A percentile compares a stretch with the other conserved stretches of the same genome.
Conservation (phyloP, 2,797 vertebrate species). For the Oophaga sylvatica region DNA sequence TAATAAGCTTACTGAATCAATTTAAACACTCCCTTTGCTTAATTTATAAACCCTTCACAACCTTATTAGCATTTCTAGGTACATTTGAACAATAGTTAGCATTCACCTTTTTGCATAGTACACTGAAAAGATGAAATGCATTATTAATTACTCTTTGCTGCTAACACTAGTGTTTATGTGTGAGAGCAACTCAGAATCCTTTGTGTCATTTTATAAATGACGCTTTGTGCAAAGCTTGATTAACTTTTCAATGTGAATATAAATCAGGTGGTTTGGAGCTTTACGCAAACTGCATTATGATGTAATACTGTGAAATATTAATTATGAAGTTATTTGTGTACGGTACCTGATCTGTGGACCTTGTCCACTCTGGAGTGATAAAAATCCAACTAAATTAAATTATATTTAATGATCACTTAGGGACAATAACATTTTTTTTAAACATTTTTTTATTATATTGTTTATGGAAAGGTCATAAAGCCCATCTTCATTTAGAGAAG, state of each 20-base stretch:
- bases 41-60: conserved; percentile 31
- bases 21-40: neutral
- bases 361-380: neutral
- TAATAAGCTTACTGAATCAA: conserved; percentile 25
- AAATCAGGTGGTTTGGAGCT: neutral
- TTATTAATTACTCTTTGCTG: conserved; percentile 22
- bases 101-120: conserved; percentile 36
- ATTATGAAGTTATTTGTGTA: neutral
- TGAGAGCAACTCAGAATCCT: conserved; percentile 1
- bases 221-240: neutral
- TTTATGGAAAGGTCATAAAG: neutral
- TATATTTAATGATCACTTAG: neutral
- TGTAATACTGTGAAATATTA: neutral
- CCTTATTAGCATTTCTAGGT: conserved; percentile 44
- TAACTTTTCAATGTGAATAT: neutral
- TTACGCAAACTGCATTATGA: neutral
- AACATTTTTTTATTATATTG: neutral
- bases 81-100: conserved; percentile 22
- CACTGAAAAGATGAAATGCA: conserved; percentile 36
- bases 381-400: neutral
- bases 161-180: conserved; percentile 17
- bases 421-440: neutral
- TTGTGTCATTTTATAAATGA: conserved; percentile 10
- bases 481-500: neutral
- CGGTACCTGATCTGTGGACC: neutral